These are phyloP conservation scores for Chymomyza amoena DNA, from an alignment of 2,888 invertebrate genomes.

Conservation along the genomic window DNA sequence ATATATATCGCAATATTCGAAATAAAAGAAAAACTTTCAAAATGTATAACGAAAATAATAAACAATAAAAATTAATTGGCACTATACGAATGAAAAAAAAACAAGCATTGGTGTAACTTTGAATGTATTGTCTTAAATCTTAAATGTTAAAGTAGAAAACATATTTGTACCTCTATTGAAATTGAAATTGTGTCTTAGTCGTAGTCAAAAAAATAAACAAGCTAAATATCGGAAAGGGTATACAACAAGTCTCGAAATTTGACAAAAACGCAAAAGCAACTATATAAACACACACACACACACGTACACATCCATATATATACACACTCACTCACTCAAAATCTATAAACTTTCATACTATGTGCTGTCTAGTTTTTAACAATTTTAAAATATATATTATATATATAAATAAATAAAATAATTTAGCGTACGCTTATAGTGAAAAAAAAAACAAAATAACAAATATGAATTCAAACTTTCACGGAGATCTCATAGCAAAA, in stretches of 20 bases:
- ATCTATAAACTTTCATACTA: not conserved
- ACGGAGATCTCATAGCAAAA: slow-evolving; percentile 77
- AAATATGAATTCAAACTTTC: slow-evolving; percentile 75
- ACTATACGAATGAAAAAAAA: slow-evolving; percentile 1
- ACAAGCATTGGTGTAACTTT: not conserved
- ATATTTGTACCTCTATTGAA: slow-evolving; percentile 4
- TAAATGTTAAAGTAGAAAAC: not conserved
- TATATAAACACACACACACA: slow-evolving; percentile 8
- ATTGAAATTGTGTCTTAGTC: slow-evolving; percentile 1
- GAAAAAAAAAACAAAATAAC: slow-evolving; percentile 30
- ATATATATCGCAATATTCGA: slow-evolving; percentile 49
- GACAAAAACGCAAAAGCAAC: slow-evolving; percentile 10
- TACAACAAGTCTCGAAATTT: slow-evolving; percentile 11
- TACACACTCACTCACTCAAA: not conserved
- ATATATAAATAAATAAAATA: slow-evolving; percentile 18
- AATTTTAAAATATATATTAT: not conserved
- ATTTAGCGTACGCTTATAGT: slow-evolving; percentile 40
- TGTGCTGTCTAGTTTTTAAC: not conserved
- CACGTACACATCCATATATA: not conserved
- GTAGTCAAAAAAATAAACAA: not conserved
- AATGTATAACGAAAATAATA: slow-evolving; percentile 2
- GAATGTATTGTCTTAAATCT: not conserved
- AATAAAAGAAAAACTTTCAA: slow-evolving; percentile 10
- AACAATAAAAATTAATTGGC: slow-evolving; percentile 16
- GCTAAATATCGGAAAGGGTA: not conserved